A percentile compares a stretch with the other conserved stretches of the same genome.
phyloP scores from a whole-genome alignment of 2,797 vertebrate genomes.

The Labeo calbasu region DNA sequence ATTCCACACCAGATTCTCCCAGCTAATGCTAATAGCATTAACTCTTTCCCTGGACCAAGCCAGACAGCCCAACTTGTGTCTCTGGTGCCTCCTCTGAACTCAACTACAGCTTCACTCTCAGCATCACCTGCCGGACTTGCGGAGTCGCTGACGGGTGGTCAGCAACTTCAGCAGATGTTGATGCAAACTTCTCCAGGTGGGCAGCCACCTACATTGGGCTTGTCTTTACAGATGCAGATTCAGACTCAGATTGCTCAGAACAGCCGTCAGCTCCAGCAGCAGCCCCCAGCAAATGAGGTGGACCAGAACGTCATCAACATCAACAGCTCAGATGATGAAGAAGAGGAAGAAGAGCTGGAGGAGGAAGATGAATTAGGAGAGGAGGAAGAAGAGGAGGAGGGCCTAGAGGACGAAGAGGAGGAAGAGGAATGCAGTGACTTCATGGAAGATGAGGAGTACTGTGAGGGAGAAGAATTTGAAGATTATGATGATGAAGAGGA shows the following conservation, averaged over 20 bases:
- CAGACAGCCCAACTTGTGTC: conserved; percentile 78
- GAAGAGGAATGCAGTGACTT: conserved; percentile 79
- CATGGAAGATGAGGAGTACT: conserved; percentile 70
- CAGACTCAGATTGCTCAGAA: conserved; percentile 62
- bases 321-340: conserved; percentile 89
- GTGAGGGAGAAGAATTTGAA: conserved; percentile 76
- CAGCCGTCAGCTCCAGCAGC: conserved; percentile 70
- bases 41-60: conserved; percentile 71
- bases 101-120: conserved; percentile 64
- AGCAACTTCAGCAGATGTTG: conserved; percentile 81
- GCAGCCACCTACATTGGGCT: conserved; percentile 58
- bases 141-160: conserved; percentile 64
- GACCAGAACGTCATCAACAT: conserved; percentile 87
- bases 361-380: conserved; percentile 80
- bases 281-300: conserved; percentile 64
- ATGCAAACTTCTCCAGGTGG: conserved; percentile 70
- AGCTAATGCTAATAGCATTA: conserved; percentile 63
- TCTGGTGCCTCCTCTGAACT: conserved; percentile 71
- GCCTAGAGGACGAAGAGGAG: conserved; percentile 80
- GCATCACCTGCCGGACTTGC: conserved; percentile 61
- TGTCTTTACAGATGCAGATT: conserved; percentile 62
- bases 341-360: conserved; percentile 81
- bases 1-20: conserved; percentile 63
- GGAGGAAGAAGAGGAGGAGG: conserved; percentile 75
- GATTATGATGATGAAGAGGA: conserved; percentile 81